Conservation (phyloP, 2,888 invertebrate species). For the Salpingus planirostris region DNA sequence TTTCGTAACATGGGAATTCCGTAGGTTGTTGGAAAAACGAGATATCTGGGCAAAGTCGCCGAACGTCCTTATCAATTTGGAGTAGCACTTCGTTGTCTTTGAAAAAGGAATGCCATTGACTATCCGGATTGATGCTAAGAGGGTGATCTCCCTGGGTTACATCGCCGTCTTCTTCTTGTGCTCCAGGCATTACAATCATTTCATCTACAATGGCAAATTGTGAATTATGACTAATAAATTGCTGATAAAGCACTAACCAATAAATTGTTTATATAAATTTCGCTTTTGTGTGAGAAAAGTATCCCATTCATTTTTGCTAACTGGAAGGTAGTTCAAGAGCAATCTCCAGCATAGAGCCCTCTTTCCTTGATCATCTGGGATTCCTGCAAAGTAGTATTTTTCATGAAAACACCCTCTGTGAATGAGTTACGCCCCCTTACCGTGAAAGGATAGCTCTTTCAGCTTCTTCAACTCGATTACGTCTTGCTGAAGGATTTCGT, state of each 20-base stretch:
- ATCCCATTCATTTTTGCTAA: constrained; percentile 58
- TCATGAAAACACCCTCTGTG: not conserved
- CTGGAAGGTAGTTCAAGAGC: constrained; percentile 75
- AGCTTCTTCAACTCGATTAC: constrained; percentile 61
- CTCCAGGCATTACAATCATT: constrained; percentile 77
- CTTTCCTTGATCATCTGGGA: constrained; percentile 78
- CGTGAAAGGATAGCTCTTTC: constrained; percentile 68
- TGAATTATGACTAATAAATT: no score
- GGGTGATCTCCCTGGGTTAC: constrained; percentile 74
- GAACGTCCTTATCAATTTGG: constrained; percentile 96
- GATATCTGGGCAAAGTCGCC: constrained; percentile 89
- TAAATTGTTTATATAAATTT: constrained; percentile 70
- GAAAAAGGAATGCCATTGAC: constrained; percentile 93
- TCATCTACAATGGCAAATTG: constrained; percentile 67
- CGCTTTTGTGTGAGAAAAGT: constrained; percentile 64
- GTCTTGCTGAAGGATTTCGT: constrained; percentile 60
- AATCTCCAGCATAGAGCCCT: constrained; percentile 84
- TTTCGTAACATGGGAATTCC: constrained; percentile 76
- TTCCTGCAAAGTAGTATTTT: constrained; percentile 49
- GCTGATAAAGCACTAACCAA: constrained; percentile 45
- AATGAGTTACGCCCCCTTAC: constrained; percentile 42
- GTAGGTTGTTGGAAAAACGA: constrained; percentile 96
- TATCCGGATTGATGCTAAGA: constrained; percentile 87
- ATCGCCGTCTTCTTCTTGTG: constrained; percentile 49
- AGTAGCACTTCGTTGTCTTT: constrained; percentile 94